Evolutionary conservation across 2,888 invertebrate genomes (phyloP).

Genomic region (Alitta virens): DNA sequence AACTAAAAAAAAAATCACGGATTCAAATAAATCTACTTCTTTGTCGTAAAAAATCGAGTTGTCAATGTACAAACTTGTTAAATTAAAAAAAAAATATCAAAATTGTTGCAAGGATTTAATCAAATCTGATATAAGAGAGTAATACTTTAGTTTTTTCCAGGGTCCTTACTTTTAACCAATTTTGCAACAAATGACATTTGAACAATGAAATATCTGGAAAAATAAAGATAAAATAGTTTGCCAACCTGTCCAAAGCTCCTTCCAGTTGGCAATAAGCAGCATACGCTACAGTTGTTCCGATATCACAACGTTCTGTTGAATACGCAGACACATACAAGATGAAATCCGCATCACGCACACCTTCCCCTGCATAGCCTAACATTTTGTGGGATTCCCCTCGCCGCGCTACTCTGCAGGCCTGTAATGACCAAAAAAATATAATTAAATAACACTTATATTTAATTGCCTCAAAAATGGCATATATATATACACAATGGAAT

Average conservation of each 20-base stretch:
- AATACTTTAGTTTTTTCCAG: too few species aligned
- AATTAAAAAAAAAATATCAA: too few species aligned
- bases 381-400: slow-evolving; percentile 14
- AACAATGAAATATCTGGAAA: too few species aligned
- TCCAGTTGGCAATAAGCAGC: slow-evolving; percentile 99
- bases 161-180: too few species aligned
- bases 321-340: slow-evolving; percentile 94
- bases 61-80: too few species aligned
- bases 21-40: too few species aligned
- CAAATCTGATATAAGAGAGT: too few species aligned
- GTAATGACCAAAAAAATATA: slow-evolving; percentile 15
- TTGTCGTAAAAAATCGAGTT: too few species aligned
- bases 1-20: too few species aligned
- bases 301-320: slow-evolving; percentile 87
- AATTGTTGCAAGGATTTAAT: too few species aligned
- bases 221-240: too few species aligned
- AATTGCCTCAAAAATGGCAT: not conserved
- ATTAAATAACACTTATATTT: not conserved
- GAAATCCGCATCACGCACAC: slow-evolving; percentile 80
- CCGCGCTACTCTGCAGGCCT: slow-evolving; percentile 74
- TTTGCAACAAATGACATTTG: too few species aligned
- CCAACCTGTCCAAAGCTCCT: slow-evolving; percentile 78
- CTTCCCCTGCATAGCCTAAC: slow-evolving; percentile 63
- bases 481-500: not conserved
- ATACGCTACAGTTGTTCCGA: slow-evolving; percentile 90